phyloP scores from a whole-genome alignment of 2,888 invertebrate genomes.

The Chymomyza fuscimana region DNA sequence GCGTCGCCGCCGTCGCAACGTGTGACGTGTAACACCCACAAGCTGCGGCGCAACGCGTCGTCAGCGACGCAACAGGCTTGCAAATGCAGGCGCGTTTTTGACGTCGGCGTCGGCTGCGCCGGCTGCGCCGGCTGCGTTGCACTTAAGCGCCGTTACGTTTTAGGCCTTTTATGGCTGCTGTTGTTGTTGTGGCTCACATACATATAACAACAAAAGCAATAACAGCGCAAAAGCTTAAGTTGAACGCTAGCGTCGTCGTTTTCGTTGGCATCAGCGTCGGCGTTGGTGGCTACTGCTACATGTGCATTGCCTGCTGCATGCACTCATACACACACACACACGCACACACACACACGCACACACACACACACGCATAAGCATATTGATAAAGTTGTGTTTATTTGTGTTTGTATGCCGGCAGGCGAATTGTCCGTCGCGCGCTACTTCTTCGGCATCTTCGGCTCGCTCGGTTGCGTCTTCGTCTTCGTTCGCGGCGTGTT shows the following conservation, averaged over 20 bases:
- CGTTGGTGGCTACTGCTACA: constrained; percentile 1
- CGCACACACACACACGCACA: constrained; percentile 20
- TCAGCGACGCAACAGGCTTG: constrained; percentile 51
- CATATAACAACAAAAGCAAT: constrained; percentile 22
- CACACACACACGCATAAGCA: constrained; percentile 6
- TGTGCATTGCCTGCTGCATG: neutral
- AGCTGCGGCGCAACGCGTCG: neutral
- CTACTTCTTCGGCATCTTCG: constrained; percentile 18
- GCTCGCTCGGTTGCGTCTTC: constrained; percentile 17
- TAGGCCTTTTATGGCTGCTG: constrained; percentile 10
- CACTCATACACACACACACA: neutral
- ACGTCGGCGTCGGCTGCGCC: too few relatives aligned
- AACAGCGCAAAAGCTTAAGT: constrained; percentile 20
- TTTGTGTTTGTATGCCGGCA: constrained; percentile 12
- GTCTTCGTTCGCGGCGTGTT: neutral
- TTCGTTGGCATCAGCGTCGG: neutral
- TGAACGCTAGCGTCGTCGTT: constrained; percentile 12
- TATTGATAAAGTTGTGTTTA: constrained; percentile 25
- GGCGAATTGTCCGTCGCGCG: constrained; percentile 20
- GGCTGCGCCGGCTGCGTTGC: constrained; percentile 28
- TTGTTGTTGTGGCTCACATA: constrained; percentile 5
- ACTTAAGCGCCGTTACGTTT: constrained; percentile 37
- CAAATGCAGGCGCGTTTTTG: constrained; percentile 15
- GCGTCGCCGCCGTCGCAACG: too few relatives aligned
- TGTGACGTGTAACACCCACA: constrained; percentile 4